A percentile compares a stretch with the other conserved stretches of the same genome.
Evolutionary conservation across 2,888 invertebrate species (phyloP).

Genomic region (Bombylius discolor): DNA sequence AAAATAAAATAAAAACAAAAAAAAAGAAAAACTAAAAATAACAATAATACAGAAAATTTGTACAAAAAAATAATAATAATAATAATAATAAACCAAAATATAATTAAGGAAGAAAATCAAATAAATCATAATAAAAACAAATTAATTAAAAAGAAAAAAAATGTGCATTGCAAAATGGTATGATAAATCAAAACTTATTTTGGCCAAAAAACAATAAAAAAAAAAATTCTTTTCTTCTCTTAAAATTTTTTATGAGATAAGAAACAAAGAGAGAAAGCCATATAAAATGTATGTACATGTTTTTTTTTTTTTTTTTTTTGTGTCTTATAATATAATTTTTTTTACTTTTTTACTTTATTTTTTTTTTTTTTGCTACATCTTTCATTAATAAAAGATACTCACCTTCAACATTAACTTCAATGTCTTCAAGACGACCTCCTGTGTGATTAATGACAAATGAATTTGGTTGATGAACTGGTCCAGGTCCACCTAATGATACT

Average conservation of each 20-base stretch:
- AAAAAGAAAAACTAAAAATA: background rate
- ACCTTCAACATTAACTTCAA: conserved; percentile 96
- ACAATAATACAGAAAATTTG: too few species aligned
- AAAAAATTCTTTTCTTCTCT: too few species aligned
- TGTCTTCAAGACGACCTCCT: conserved; percentile 81
- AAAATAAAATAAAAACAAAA: conserved; percentile 8
- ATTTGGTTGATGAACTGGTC: conserved; percentile 56
- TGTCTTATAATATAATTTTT: background rate
- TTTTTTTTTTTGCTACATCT: background rate
- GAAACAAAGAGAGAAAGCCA: background rate
- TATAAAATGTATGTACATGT: background rate
- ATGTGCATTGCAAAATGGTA: too few species aligned
- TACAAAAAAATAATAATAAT: too few species aligned
- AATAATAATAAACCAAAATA: too few species aligned
- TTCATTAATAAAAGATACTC: conserved; percentile 19
- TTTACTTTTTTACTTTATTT: background rate
- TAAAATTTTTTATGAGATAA: background rate
- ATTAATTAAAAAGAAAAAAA: too few species aligned
- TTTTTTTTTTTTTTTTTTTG: background rate
- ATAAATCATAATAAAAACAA: too few species aligned
- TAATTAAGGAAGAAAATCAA: too few species aligned
- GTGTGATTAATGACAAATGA: conserved; percentile 64
- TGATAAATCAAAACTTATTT: too few species aligned
- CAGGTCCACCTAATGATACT: conserved; percentile 58
- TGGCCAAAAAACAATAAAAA: too few species aligned